These are phyloP conservation scores for Elanoides forficatus DNA, from an alignment of 2,113 vertebrate genomes.

Conservation along the genomic window DNA sequence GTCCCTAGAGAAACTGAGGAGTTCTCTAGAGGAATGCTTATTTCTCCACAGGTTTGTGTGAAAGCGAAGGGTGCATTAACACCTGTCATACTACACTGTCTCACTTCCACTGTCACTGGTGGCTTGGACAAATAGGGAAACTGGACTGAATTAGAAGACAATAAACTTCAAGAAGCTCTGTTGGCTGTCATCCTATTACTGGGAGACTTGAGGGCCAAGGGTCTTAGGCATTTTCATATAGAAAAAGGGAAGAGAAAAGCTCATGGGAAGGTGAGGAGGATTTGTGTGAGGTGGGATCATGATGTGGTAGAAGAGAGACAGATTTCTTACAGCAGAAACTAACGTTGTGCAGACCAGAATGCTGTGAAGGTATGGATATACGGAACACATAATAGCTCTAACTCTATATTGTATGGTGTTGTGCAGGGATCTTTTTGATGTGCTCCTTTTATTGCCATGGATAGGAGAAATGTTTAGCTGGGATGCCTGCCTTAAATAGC, in stretches of 20 bases:
- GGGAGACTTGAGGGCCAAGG: background rate
- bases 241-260: background rate
- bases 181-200: background rate
- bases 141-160: background rate
- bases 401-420: background rate
- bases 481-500: background rate
- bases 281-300: background rate
- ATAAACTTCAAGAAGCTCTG: background rate
- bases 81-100: background rate
- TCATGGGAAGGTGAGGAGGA: background rate
- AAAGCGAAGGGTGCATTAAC: background rate
- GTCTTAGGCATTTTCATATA: background rate
- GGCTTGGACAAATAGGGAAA: background rate
- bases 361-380: background rate
- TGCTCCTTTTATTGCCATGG: background rate
- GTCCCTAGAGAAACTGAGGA: no score
- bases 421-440: background rate
- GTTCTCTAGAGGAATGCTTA: no score
- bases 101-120: background rate
- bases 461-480: background rate
- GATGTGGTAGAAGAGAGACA: background rate
- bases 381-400: background rate
- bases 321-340: background rate
- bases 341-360: background rate
- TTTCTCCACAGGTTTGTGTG: background rate